Evolutionary conservation across 2,797 vertebrate genomes (phyloP), one percentile per base, ranked within the genome.

Genomic region (Silurus lanzhouensis): DNA sequence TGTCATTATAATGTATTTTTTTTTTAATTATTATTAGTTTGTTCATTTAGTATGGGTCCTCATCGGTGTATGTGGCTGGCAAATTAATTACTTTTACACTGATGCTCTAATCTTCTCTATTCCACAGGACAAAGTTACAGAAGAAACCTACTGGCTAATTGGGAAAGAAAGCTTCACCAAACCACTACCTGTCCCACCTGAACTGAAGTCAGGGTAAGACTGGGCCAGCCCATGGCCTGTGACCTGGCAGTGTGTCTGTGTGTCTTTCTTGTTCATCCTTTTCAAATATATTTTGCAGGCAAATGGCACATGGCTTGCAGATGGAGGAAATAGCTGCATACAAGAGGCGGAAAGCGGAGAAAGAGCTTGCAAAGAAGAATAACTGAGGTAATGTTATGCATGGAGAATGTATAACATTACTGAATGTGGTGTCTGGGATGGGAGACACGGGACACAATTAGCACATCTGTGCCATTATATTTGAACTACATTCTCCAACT

Each of bases 91-190:
- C 78, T n/a, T 31, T 31, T 58, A 78, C 58, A 61, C 58, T 79
- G 31, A 46, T n/a, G 13, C 5, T 27, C 7, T 63, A 0, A 58
- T 46, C 19, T 27, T 68, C 38, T 52, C 44, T 72, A 82, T 71
- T 81, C 27, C 19, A 19, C 88, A 98, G 96, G 96, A 96, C 31
- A 98, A 97, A 93, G 96, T 93, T 77, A 87, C 93, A 55, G 96
- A 98, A 93, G 95, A 97, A 86, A 99, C 96, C 1, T 99, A 95
- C 85, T 99, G 97, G 96, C 93, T 98, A 1, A 91, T 94, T n/a
- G 97, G 97, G 31, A 96, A 94, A 92, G 95, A 95, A 3, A 95
- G 95, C 64, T 99, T 99, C 87, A 95, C 88, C 81, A 99, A 99
- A 92, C 96, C 96, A 44, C 94, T 98, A 81, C 96, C 96, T 27